Percentiles rank a stretch among this genome's conserved stretches.
These are phyloP conservation scores for Cerceris ruficornis DNA, from an alignment of 2,888 invertebrate species.

Conservation along the genomic window DNA sequence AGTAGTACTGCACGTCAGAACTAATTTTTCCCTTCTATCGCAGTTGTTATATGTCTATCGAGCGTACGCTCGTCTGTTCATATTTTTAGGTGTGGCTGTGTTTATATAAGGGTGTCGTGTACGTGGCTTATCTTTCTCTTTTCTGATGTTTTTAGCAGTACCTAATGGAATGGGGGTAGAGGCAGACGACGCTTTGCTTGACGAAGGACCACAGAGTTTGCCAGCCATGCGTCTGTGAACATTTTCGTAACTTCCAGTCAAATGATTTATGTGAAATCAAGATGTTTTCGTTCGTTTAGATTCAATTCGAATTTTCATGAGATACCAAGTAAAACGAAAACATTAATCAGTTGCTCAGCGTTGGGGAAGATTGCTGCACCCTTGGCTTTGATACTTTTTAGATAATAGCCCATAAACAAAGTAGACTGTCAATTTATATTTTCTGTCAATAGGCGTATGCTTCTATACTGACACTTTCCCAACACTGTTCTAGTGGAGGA, in stretches of 20 bases:
- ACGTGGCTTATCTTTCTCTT: slow-evolving; percentile 9
- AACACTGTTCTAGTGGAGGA: slow-evolving; percentile 37
- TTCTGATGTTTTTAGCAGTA: slow-evolving; percentile 72
- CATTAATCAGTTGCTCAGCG: slow-evolving; percentile 38
- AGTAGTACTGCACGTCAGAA: slow-evolving; percentile 47
- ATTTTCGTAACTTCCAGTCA: slow-evolving; percentile 79
- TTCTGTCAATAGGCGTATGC: background rate
- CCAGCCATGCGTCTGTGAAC: slow-evolving; percentile 82
- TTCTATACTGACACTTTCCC: slow-evolving; percentile 33
- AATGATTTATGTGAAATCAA: slow-evolving; percentile 64
- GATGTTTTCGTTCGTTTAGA: slow-evolving; percentile 22
- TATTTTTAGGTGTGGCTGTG: slow-evolving; percentile 1
- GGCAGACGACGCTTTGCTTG: slow-evolving; percentile 82
- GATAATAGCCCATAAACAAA: background rate
- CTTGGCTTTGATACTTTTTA: background rate
- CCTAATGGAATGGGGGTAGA: slow-evolving; percentile 82
- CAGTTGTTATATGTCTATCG: slow-evolving; percentile 35
- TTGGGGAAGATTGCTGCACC: slow-evolving; percentile 32
- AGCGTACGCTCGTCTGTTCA: slow-evolving; percentile 10
- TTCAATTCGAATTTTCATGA: background rate
- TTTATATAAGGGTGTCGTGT: slow-evolving; percentile 46
- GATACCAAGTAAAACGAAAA: slow-evolving; percentile 16
- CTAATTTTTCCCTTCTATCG: slow-evolving; percentile 49
- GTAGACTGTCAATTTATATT: background rate
- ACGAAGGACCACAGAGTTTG: slow-evolving; percentile 82